phyloP scores from a whole-genome alignment of 2,888 invertebrate species.

The Synanthedon vespiformis region DNA sequence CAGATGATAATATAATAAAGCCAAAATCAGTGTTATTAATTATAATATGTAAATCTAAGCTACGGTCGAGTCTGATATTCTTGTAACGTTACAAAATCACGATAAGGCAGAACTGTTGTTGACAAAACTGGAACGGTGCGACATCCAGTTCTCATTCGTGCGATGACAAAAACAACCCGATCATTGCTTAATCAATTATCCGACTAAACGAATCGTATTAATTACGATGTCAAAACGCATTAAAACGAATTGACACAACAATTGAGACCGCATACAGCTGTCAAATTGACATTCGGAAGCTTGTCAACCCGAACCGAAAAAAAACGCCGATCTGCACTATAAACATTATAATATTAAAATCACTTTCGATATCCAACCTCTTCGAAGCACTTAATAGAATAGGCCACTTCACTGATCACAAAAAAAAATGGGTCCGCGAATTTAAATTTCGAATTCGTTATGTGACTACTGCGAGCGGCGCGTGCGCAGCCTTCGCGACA shows the following conservation, averaged over 20 bases:
- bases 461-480: constrained; percentile 22
- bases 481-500: constrained; percentile 58
- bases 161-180: constrained; percentile 9
- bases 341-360: constrained; percentile 1
- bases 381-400: neutral
- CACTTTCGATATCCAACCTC: neutral
- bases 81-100: constrained; percentile 1
- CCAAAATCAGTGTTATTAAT: no score
- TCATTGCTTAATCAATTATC: constrained; percentile 21
- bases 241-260: constrained; percentile 5
- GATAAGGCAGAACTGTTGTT: neutral
- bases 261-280: constrained; percentile 5
- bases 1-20: no score
- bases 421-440: constrained; percentile 5
- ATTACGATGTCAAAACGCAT: constrained; percentile 25
- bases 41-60: no score
- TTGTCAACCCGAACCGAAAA: constrained; percentile 19
- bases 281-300: constrained; percentile 8
- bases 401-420: constrained; percentile 7
- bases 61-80: neutral
- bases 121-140: neutral
- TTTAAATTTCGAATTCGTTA: constrained; percentile 16
- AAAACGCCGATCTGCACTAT: constrained; percentile 14
- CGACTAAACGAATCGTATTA: constrained; percentile 17
- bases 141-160: constrained; percentile 8